Conservation (phyloP, 2,888 invertebrate genomes). For the Drosophila paracracens region DNA sequence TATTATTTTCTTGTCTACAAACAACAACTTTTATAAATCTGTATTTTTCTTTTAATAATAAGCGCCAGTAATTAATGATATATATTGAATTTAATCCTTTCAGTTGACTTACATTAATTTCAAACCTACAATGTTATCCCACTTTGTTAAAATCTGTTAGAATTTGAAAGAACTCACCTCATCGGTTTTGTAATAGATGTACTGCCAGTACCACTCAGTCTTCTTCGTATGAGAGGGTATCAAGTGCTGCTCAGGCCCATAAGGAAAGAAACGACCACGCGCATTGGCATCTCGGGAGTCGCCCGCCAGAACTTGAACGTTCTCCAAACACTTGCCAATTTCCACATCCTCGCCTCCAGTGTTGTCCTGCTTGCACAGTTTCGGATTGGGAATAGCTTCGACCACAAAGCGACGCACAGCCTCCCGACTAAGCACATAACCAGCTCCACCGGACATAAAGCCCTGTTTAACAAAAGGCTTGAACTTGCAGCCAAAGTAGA, state of each 20-base stretch:
- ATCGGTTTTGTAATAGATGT: slow-evolving; percentile 95
- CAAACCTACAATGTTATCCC: too few species aligned
- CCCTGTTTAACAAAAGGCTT: slow-evolving; percentile 22
- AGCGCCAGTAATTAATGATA: neutral
- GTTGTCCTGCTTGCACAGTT: neutral
- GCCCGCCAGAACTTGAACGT: slow-evolving; percentile 93
- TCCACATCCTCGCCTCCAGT: neutral
- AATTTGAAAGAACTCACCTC: slow-evolving; percentile 84
- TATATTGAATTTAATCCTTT: neutral
- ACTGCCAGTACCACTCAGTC: slow-evolving; percentile 96
- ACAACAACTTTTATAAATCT: too few species aligned
- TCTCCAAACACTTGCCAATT: slow-evolving; percentile 90
- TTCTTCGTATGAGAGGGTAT: slow-evolving; percentile 89
- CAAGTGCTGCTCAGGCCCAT: slow-evolving; percentile 95
- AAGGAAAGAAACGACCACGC: slow-evolving; percentile 97
- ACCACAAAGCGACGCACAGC: slow-evolving; percentile 27
- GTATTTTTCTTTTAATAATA: too few species aligned
- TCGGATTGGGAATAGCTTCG: slow-evolving; percentile 6
- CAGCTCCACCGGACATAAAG: slow-evolving; percentile 31
- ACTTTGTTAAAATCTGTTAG: neutral
- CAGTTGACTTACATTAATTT: too few species aligned
- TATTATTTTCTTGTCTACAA: too few species aligned
- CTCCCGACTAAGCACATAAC: slow-evolving; percentile 18
- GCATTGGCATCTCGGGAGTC: slow-evolving; percentile 94
- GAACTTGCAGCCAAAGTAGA: slow-evolving; percentile 22